Percentiles rank a stretch among this genome's conserved stretches.
phyloP scores from a whole-genome alignment of 2,797 vertebrate genomes.

The Cynopterus sphinx region DNA sequence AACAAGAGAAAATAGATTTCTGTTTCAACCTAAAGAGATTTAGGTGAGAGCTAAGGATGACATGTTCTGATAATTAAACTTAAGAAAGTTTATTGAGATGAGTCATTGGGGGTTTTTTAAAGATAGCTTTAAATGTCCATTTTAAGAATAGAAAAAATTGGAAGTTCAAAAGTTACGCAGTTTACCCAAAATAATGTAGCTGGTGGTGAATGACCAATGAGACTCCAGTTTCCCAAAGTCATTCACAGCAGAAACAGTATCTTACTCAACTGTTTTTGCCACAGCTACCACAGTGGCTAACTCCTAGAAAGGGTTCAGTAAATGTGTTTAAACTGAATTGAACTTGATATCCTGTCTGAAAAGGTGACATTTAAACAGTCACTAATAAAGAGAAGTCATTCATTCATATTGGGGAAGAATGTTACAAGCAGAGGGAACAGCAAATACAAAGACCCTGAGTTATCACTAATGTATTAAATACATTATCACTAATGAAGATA shows the following conservation, averaged over 20 bases:
- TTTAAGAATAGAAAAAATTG: conserved; percentile 28
- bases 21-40: neutral
- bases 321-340: neutral
- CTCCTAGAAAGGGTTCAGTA: neutral
- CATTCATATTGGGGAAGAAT: neutral
- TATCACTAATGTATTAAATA: neutral
- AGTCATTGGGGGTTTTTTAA: conserved; percentile 5
- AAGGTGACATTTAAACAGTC: conserved; percentile 16
- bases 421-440: neutral
- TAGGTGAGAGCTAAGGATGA: neutral
- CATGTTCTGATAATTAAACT: neutral
- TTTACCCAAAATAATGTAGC: neutral
- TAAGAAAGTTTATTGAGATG: neutral
- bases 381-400: neutral
- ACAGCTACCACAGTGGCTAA: neutral
- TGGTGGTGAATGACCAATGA: neutral
- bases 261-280: neutral
- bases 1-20: conserved; percentile 17
- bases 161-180: neutral
- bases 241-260: neutral
- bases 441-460: neutral
- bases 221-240: neutral
- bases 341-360: conserved; percentile 26
- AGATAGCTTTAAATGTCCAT: neutral
- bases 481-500: neutral